Evolutionary conservation across 2,797 vertebrate species (phyloP), one percentile per base, ranked within the genome.

Genomic region (Pseudopleuronectes americanus): DNA sequence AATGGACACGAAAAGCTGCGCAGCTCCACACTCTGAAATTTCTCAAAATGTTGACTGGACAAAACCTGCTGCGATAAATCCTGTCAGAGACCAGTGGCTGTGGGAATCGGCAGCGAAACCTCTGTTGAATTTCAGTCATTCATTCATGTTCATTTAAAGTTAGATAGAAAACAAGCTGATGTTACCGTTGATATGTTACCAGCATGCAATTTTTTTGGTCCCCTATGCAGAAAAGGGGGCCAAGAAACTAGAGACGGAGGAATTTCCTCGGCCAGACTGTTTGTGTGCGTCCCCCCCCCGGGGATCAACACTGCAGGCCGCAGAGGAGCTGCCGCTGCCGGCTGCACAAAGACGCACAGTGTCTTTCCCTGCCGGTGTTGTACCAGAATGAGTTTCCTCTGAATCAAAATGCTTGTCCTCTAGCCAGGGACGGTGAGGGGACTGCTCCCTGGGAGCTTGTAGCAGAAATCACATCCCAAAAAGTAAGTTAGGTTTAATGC

Each of bases 311-410:
- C 68, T 64, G 52, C 74, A 63, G 75, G 90, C 92, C 84, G 79
- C 86, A 79, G 81, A 78, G 86, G 68, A 70, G 83, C 84, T 21
- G 70, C 68, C 45, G 79, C 61, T n/a, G 65, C 60, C 55, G 70
- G 49, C 56, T 24, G 73, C 77, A 87, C 90, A 95, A 93, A 95
- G 94, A 95, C 93, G 82, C 87, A 76, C 88, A 68, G 90, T 91
- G 91, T 94, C 79, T 85, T 12, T 75, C 52, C 38, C 55, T 45
- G 80, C 51, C 71, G 51, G 45, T 49, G 60, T 76, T 24, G 73
- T 67, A 74, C 85, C 76, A 84, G 83, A 19, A 76, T 10, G 47
- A 8, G 36, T 62, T 68, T 81, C 69, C 67, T 63, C 26, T 24
- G 49, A 83, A 87, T 86, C 10, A 71, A 71, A 38, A n/a, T 6